phyloP scores from a whole-genome alignment of 1,140 invertebrate genomes.

The Solen grandis region DNA sequence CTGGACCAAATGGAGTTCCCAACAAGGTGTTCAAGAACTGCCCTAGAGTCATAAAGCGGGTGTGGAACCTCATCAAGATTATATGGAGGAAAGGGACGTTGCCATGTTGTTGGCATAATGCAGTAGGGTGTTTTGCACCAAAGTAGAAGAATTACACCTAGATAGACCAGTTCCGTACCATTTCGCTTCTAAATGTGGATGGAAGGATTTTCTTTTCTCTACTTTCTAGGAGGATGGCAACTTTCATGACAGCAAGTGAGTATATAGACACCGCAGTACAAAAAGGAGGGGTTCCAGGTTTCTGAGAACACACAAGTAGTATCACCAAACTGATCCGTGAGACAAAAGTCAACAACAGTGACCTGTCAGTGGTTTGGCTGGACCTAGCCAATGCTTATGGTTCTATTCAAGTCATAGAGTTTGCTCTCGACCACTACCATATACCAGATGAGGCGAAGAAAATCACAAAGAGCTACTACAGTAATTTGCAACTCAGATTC shows the following conservation, averaged over 20 bases:
- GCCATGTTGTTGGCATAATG: background rate
- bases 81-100: constrained; percentile 15
- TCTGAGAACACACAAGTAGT: constrained; percentile 27
- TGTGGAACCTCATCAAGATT: constrained; percentile 4
- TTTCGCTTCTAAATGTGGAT: constrained; percentile 15
- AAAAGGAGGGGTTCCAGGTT: too few relatives aligned
- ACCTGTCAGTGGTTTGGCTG: constrained; percentile 45
- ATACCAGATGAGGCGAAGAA: background rate
- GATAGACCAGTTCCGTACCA: constrained; percentile 4
- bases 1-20: constrained; percentile 16
- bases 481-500: constrained; percentile 21
- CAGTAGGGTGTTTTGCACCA: constrained; percentile 7
- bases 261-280: constrained; percentile 44
- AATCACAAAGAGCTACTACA: background rate
- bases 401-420: constrained; percentile 16
- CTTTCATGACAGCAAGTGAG: constrained; percentile 11
- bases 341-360: constrained; percentile 21
- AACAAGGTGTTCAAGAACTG: constrained; percentile 18
- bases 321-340: constrained; percentile 14
- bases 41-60: background rate
- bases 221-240: background rate
- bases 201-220: background rate
- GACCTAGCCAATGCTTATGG: constrained; percentile 44
- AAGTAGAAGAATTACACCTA: constrained; percentile 11
- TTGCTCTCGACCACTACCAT: constrained; percentile 27